These are phyloP conservation scores for Apogon talboti DNA, from an alignment of 2,797 vertebrate species.

Conservation along the genomic window DNA sequence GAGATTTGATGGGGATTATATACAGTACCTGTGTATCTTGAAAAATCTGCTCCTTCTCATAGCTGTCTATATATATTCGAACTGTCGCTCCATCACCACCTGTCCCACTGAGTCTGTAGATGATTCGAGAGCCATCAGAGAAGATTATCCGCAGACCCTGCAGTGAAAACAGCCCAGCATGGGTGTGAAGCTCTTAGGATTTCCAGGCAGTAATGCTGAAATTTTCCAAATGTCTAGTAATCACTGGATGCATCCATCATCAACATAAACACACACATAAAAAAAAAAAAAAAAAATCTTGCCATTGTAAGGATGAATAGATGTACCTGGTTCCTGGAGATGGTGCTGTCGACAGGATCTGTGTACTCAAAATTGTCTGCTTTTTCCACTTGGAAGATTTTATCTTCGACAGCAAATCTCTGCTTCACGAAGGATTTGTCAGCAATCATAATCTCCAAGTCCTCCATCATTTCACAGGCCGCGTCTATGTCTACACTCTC, in stretches of 20 bases:
- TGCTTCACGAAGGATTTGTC: slow-evolving; percentile 92
- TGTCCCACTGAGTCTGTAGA: slow-evolving; percentile 94
- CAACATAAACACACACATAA: not conserved
- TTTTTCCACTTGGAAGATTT: slow-evolving; percentile 92
- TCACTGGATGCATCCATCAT: not conserved
- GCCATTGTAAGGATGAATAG: not conserved
- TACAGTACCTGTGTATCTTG: slow-evolving; percentile 90
- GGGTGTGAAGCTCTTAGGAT: slow-evolving; percentile 4
- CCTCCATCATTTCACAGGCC: slow-evolving; percentile 95
- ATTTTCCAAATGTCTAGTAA: not conserved
- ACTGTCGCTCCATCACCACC: slow-evolving; percentile 91
- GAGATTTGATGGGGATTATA: not conserved
- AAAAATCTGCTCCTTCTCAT: slow-evolving; percentile 89
- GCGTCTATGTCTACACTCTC: slow-evolving; percentile 92
- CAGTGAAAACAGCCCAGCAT: slow-evolving; percentile 33
- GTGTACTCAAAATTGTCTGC: slow-evolving; percentile 96
- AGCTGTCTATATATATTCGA: slow-evolving; percentile 95
- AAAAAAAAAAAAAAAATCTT: not conserved
- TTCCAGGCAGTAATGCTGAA: slow-evolving; percentile 8
- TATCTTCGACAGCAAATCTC: slow-evolving; percentile 88
- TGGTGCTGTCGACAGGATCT: slow-evolving; percentile 92
- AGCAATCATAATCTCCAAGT: slow-evolving; percentile 89
- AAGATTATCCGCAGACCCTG: slow-evolving; percentile 95
- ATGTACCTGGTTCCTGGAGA: slow-evolving; percentile 93
- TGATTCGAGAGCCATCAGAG: slow-evolving; percentile 93